Evolutionary conservation across 2,888 invertebrate species (phyloP), one percentile per base, ranked within the genome.

Genomic region (Macaria liturata): DNA sequence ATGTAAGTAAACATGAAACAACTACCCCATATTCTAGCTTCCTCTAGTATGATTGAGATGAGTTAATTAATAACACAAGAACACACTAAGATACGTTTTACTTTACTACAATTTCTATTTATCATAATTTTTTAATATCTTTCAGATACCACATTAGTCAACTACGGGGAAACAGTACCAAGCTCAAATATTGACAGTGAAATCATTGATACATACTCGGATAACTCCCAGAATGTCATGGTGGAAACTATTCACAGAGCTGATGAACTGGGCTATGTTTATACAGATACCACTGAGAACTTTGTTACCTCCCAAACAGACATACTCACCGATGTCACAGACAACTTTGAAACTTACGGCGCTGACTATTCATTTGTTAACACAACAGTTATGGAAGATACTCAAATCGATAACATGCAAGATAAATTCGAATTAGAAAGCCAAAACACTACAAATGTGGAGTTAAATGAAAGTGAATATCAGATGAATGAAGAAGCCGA

Each of bases 191-290:
- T 78, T 42, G 83, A 86, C 57, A 84, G 74, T 71, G 85, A 86
- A 69, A 67, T 84, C n/a, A 72, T 84, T 61, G 85, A 86, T 60
- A 77, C 82, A 57, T 90, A 78, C 60, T 81, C 85, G 4, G 88
- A 90, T 43, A 86, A 80, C 59, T 82, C 86, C 32, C 81, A 84
- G 49, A 88, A 85, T 72, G 74, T 42, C 4, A 37, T 37, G 34
- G 34, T 85, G 34, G 86, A 86, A 67, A 84, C 80, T 40, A 75
- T 84, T 1, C 86, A 88, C 55, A 79, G 76, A 65, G 78, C 84
- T 55, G 90, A 91, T 70, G 91, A 89, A 61, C 81, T 91, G n/a
- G 90, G 90, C 4, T 89, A 85, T 66, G 80, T 90, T 54, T 91
- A 90, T 54, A 84, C 83, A 30, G 90, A 91, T 59, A 85, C 77